Evolutionary conservation across 2,888 invertebrate genomes (phyloP).

Genomic region (Parnassius orleans): DNA sequence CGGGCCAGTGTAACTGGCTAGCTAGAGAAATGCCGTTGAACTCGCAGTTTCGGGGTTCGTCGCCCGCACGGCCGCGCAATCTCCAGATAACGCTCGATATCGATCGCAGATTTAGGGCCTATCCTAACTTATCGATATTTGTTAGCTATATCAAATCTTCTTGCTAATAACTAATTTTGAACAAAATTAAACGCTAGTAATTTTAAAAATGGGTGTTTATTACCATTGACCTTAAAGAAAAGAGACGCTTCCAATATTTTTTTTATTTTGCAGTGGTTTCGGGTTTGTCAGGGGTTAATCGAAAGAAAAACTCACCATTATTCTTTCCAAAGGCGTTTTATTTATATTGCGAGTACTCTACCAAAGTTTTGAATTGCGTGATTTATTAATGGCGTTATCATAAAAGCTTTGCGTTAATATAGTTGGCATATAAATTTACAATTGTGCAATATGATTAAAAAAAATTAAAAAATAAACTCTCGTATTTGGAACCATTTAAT

Average conservation of each 20-base stretch:
- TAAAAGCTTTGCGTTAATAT: too few relatives aligned
- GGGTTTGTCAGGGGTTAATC: too few relatives aligned
- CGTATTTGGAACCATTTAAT: background rate
- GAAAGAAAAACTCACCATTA: too few relatives aligned
- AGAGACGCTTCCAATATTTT: too few relatives aligned
- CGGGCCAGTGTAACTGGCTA: conserved; percentile 27
- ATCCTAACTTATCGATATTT: conserved; percentile 25
- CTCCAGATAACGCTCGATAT: conserved; percentile 31
- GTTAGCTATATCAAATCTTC: conserved; percentile 6
- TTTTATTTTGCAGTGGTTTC: too few relatives aligned
- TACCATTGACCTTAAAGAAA: too few relatives aligned
- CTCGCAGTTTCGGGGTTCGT: conserved; percentile 45
- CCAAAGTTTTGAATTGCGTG: too few relatives aligned
- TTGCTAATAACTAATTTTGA: conserved; percentile 3
- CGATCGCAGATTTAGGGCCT: conserved; percentile 36
- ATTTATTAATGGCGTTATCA: too few relatives aligned
- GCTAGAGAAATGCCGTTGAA: conserved; percentile 41
- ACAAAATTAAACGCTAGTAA: background rate
- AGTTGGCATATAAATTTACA: too few relatives aligned
- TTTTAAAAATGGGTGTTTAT: background rate
- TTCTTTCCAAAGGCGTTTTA: too few relatives aligned
- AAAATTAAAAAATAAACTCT: background rate
- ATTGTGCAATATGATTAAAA: too few relatives aligned
- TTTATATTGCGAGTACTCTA: too few relatives aligned
- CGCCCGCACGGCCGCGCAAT: conserved; percentile 44